Conservation (phyloP, 2,113 vertebrate species). For the Microcebus lehilahytsara region DNA sequence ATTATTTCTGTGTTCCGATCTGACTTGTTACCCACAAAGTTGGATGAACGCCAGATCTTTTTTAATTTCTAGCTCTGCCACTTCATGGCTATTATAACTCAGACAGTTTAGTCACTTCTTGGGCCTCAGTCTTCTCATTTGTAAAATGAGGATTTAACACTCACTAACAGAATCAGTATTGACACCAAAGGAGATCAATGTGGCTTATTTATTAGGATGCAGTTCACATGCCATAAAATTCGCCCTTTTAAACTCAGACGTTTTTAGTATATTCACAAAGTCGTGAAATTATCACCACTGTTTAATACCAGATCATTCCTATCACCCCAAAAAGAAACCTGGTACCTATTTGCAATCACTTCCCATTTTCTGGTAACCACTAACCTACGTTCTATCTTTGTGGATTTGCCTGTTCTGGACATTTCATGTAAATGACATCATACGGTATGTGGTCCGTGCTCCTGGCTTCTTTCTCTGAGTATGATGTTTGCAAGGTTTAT, state of each 20-base stretch:
- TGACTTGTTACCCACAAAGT: not conserved
- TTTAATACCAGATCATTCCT: not conserved
- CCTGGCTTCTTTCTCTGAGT: not conserved
- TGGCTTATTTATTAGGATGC: not conserved
- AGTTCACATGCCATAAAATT: not conserved
- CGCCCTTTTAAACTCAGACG: not conserved
- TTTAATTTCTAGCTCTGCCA: not conserved
- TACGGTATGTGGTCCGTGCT: not conserved
- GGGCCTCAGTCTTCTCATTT: not conserved
- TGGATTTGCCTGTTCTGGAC: not conserved
- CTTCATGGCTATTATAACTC: not conserved
- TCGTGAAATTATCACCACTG: not conserved
- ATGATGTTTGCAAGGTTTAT: not conserved
- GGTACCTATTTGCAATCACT: not conserved
- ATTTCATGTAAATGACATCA: not conserved
- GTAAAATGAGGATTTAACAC: not conserved
- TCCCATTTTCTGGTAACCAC: not conserved
- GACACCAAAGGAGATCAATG: not conserved
- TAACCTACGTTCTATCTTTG: not conserved
- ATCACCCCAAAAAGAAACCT: not conserved
- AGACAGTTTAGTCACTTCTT: not conserved
- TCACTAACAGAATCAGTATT: not conserved
- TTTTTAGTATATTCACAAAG: not conserved
- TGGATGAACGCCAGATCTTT: not conserved
- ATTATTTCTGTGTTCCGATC: not conserved